A percentile compares a stretch with the other conserved stretches of the same genome.
phyloP scores from a whole-genome alignment of 2,113 vertebrate genomes.

The Lasiurus borealis region DNA sequence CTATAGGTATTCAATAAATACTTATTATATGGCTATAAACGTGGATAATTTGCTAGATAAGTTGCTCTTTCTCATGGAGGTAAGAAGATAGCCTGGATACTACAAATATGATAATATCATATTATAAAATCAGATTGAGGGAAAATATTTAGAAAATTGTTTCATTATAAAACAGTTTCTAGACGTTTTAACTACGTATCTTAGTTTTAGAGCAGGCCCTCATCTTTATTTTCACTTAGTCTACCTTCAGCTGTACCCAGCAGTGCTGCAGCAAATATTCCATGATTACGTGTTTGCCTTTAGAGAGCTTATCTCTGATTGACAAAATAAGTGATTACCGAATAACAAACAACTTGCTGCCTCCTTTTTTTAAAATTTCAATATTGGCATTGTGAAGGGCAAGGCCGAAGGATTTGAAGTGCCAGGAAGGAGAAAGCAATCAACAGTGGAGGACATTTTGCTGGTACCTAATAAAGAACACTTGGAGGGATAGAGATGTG shows the following conservation, averaged over 20 bases:
- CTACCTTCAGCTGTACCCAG: not conserved
- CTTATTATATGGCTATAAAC: not conserved
- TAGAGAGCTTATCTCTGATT: slow-evolving; percentile 17
- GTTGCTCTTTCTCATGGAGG: slow-evolving; percentile 19
- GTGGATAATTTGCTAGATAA: not conserved
- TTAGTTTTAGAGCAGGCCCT: not conserved
- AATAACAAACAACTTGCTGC: not conserved
- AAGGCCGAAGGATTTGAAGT: slow-evolving; percentile 1
- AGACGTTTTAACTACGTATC: not conserved
- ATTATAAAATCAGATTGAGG: not conserved
- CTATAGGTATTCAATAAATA: not conserved
- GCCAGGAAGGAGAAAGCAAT: not conserved
- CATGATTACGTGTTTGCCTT: not conserved
- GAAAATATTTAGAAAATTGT: slow-evolving; percentile 46
- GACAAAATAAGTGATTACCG: slow-evolving; percentile 3
- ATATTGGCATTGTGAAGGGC: not conserved
- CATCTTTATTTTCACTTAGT: not conserved
- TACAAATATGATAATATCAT: slow-evolving; percentile 18
- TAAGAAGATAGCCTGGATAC: not conserved
- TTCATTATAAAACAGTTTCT: slow-evolving; percentile 1
- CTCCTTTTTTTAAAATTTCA: slow-evolving; percentile 8
- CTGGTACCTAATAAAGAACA: slow-evolving; percentile 29
- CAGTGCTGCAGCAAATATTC: slow-evolving; percentile 4
- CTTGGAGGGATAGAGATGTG: not conserved
- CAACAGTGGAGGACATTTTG: not conserved